These are phyloP conservation scores for Chiloscyllium punctatum DNA, from an alignment of 2,797 vertebrate species.

Conservation along the genomic window DNA sequence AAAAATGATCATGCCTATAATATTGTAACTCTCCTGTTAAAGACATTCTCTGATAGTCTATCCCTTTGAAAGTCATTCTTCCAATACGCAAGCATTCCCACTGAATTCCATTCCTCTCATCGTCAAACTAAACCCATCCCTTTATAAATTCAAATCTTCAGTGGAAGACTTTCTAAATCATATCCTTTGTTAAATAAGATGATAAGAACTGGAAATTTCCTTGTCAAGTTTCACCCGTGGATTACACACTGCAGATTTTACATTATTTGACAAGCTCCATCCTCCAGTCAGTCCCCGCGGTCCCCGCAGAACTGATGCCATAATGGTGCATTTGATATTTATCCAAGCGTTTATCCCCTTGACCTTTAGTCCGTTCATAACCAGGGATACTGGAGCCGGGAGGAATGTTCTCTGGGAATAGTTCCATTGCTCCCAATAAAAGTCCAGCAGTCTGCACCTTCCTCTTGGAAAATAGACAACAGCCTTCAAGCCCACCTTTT, in stretches of 20 bases:
- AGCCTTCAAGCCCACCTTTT: background rate
- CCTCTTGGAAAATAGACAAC: background rate
- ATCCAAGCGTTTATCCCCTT: background rate
- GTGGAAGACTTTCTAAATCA: background rate
- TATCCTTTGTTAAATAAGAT: background rate
- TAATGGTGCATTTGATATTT: background rate
- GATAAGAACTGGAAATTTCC: background rate
- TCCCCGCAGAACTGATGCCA: background rate
- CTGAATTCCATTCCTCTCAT: background rate
- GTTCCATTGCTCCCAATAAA: background rate
- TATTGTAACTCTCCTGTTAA: background rate
- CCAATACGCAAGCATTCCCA: background rate
- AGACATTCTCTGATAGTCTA: background rate
- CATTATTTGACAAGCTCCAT: background rate
- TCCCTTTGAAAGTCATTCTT: background rate
- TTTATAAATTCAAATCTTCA: background rate
- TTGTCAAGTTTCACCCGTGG: background rate
- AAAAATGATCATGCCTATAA: background rate
- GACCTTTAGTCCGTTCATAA: background rate
- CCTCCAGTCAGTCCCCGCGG: background rate
- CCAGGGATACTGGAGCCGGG: background rate
- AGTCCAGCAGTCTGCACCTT: background rate
- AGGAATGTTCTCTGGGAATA: background rate
- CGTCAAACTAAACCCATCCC: background rate
- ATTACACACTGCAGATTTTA: background rate